Percentiles rank a stretch among this genome's conserved stretches.
phyloP scores from a whole-genome alignment of 2,888 invertebrate genomes.

The Coelogynopora nodosa region DNA sequence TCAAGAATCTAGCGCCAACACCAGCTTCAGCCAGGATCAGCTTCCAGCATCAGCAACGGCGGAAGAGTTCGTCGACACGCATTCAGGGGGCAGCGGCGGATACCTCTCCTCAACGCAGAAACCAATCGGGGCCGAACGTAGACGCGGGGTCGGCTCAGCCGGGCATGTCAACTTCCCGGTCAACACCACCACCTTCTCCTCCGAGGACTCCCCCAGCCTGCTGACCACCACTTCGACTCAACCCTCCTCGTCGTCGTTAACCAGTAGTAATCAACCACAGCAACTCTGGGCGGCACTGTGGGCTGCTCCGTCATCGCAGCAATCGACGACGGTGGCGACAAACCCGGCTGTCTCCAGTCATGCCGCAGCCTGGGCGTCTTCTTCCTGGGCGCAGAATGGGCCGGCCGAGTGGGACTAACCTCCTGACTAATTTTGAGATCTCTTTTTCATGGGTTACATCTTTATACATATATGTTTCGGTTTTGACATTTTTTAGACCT shows the following conservation, averaged over 20 bases:
- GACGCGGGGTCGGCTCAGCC: not conserved
- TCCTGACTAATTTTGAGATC: not conserved
- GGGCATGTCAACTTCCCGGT: not conserved
- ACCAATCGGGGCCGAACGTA: not conserved
- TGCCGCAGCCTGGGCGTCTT: not conserved
- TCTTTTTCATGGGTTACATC: not conserved
- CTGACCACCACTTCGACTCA: not conserved
- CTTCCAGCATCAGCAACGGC: not conserved
- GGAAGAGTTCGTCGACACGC: not conserved
- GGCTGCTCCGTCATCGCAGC: not conserved
- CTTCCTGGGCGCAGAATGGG: constrained; percentile 7
- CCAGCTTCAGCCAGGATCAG: not conserved
- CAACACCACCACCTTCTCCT: not conserved
- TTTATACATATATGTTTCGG: constrained; percentile 2
- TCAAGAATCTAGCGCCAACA: not conserved
- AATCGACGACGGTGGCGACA: not conserved
- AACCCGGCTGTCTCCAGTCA: not conserved
- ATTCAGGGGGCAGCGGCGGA: not conserved
- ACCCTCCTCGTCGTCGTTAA: not conserved
- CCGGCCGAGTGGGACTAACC: not conserved
- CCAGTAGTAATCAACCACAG: not conserved
- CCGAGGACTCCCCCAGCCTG: not conserved
- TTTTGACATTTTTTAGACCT: not conserved
- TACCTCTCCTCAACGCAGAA: not conserved
- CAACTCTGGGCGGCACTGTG: not conserved